Base-by-base conservation (phyloP, 2,113 vertebrate genomes). In the Pionites leucogaster region DNA sequence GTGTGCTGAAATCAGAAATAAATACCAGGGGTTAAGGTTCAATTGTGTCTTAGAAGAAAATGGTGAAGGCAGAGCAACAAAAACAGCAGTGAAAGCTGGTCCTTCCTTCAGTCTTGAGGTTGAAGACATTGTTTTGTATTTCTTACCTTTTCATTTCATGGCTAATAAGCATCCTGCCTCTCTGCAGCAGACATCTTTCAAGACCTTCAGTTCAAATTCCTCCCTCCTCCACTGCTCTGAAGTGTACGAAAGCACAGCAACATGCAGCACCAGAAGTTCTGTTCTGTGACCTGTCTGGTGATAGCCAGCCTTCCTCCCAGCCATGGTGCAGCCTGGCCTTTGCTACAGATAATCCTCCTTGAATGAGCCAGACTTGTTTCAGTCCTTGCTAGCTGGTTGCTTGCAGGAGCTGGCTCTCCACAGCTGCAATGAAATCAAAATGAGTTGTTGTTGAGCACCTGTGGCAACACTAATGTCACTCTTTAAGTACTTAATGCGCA, bases 261-360 rank as follows among this genome's bases (percentile, higher is more conserved):
- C 2, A 35, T 64, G 35, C 67, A 69, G 29, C 0, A 0, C 19
- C 5, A 1, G 3, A 16, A 63, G 31, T 65, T 83, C 15, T 27
- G 29, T n/a, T 59, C 10, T 1, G 10, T 29, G 60, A 71, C 37
- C 57, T 14, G 29, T 11, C 18, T 76, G 29, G 18, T 41, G 47
- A 23, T 9, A 29, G 20, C 12, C 62, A 39, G 31, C 59, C 53
- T 62, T 63, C 14, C 41, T 72, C 37, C 60, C 7, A 13, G 49
- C 76, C 20, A 7, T 0, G 7, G 55, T 42, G n/a, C 65, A 74
- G 35, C 44, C 33, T 55, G 64, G 60, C 46, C 69, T 91, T 86
- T 81, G 27, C 69, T 72, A 9, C 27, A 91, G 37, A 17, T 57
- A 0, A 3, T 62, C 49, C 29, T 63, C 50, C 47, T 31, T 8